Base-by-base conservation (phyloP, 2,888 invertebrate species). In the Colletes collaris region DNA sequence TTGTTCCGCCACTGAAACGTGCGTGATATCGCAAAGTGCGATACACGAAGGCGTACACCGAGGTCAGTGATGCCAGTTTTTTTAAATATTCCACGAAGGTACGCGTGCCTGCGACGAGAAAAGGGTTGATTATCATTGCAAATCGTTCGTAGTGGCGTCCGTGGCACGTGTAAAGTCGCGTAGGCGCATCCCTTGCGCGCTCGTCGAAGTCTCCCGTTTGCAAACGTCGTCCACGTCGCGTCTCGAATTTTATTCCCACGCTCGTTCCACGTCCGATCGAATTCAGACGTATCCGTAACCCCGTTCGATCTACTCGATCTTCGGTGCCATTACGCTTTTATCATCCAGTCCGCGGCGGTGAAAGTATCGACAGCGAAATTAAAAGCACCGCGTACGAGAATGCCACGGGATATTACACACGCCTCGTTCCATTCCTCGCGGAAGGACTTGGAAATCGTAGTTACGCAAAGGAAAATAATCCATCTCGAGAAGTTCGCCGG, bases 61-160 rank as follows among this genome's bases (percentile, higher is more conserved):
- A 83, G 84, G 83, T 86, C 83, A 81, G 82, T 81, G 71, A 55
- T 73, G 76, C 19, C 10, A 8, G 40, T 69, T 60, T 65, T 81
- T 78, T 66, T 82, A 79, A 81, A 76, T 82, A 81, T 78, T 73
- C 72, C 58, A 58, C 19, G 35, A 60, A 49, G 37, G 66, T 55
- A 76, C 53, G 69, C 16, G 3, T 6, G 27, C 58, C 44, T 8
- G 16, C 16, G 11, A 6, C 19, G 59, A 67, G 44, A 49, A 27
- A 65, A 62, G 46, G 68, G 19, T 64, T 66, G 68, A 80, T 89
- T 85, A 85, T 85, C 84, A 88, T 87, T 85, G 84, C 83, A 88
- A 88, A 87, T 82, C 63, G 55, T 37, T 46, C 44, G 56, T 58
- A 46, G 66, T 58, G 40, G 62, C 75, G 75, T 67, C 67, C 55